Percentiles rank a stretch among this genome's conserved stretches.
phyloP scores from a whole-genome alignment of 2,888 invertebrate genomes.

The Trypoxylon attenuatum region DNA sequence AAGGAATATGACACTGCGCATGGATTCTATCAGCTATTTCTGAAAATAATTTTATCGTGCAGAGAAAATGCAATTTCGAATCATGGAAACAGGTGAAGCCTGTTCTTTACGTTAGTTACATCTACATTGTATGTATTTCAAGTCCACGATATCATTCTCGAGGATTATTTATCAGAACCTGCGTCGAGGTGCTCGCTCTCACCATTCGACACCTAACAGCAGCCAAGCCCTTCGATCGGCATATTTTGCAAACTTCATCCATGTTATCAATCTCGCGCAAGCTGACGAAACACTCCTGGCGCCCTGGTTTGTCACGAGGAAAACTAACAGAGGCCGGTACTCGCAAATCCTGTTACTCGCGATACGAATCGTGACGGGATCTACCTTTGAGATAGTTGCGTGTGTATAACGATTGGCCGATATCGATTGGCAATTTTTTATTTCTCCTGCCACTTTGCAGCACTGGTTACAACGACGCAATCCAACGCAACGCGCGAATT shows the following conservation, averaged over 20 bases:
- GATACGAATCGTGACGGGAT: background rate
- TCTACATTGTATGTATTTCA: no score
- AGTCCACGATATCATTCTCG: conserved; percentile 30
- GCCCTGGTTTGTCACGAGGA: background rate
- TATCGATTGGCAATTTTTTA: background rate
- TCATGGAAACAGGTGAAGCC: no score
- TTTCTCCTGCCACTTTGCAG: no score
- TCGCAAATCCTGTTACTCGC: conserved; percentile 20
- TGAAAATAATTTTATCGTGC: no score
- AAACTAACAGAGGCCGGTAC: background rate
- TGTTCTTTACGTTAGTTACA: no score
- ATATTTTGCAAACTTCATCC: conserved; percentile 5
- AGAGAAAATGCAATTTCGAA: no score
- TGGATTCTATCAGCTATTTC: no score
- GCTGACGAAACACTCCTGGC: conserved; percentile 7
- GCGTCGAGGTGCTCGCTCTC: conserved; percentile 7
- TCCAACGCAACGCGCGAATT: background rate
- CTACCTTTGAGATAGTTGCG: background rate
- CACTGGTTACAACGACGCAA: background rate
- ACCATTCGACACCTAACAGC: conserved; percentile 13
- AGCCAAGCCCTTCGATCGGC: conserved; percentile 16
- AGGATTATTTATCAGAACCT: conserved; percentile 23
- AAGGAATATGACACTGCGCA: no score
- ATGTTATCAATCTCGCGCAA: conserved; percentile 23
- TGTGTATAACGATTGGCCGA: conserved; percentile 1